Conservation (phyloP, 2,113 vertebrate genomes). For the Oryzias woworae region DNA sequence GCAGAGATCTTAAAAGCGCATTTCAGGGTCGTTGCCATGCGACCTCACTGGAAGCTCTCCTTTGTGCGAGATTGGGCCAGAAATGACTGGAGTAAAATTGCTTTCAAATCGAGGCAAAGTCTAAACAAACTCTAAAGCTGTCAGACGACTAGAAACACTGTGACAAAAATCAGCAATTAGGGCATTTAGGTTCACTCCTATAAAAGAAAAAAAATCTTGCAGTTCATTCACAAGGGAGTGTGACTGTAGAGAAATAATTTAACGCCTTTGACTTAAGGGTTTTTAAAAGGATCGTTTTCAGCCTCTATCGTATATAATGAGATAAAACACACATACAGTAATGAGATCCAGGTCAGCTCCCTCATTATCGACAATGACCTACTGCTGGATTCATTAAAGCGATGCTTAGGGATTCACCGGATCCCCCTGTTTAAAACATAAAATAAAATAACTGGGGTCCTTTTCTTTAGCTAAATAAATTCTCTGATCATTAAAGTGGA, state of each 20-base stretch:
- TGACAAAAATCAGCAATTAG: slow-evolving; percentile 18
- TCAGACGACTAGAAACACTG: slow-evolving; percentile 8
- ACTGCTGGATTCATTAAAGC: slow-evolving; percentile 58
- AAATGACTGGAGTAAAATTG: not conserved
- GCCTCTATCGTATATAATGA: slow-evolving; percentile 10
- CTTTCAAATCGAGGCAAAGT: not conserved
- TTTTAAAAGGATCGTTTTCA: slow-evolving; percentile 7
- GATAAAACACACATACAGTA: slow-evolving; percentile 31
- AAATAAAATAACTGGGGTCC: not conserved
- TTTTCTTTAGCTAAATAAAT: slow-evolving; percentile 53
- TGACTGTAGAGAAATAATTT: not conserved
- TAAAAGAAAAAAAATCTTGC: slow-evolving; percentile 4
- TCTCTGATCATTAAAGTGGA: slow-evolving; percentile 54
- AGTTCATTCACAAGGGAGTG: slow-evolving; percentile 4
- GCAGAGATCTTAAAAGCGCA: slow-evolving; percentile 2
- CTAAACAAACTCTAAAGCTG: not conserved
- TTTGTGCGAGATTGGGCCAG: not conserved
- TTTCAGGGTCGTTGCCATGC: not conserved
- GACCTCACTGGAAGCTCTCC: not conserved
- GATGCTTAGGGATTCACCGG: slow-evolving; percentile 32
- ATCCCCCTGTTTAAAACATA: slow-evolving; percentile 36
- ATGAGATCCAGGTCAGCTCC: slow-evolving; percentile 49
- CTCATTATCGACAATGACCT: slow-evolving; percentile 55
- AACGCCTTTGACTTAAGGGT: slow-evolving; percentile 9
- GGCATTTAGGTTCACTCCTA: slow-evolving; percentile 2